Evolutionary conservation across 2,113 vertebrate genomes (phyloP).

Genomic region (Acanthisitta chloris): DNA sequence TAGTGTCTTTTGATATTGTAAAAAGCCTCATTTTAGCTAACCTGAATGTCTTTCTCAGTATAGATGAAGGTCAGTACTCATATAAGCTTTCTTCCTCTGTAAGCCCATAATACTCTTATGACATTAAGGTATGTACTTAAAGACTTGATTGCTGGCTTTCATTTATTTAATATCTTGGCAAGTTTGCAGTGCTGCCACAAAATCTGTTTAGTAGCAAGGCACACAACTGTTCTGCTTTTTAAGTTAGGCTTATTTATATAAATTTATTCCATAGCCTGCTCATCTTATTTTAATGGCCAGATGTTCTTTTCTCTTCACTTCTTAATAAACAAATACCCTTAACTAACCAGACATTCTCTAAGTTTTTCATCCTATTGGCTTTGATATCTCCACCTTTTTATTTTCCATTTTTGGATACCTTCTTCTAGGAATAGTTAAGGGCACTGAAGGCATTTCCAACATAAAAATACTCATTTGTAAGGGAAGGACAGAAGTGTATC

Average conservation of each 20-base stretch:
- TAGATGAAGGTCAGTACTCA: constrained; percentile 13
- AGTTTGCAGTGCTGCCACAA: constrained; percentile 28
- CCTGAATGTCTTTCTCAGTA: neutral
- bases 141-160: constrained; percentile 60
- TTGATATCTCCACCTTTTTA: neutral
- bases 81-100: neutral
- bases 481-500: neutral
- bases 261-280: constrained; percentile 53
- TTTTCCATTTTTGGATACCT: neutral
- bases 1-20: neutral
- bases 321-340: constrained; percentile 47
- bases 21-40: neutral
- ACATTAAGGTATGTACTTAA: constrained; percentile 58
- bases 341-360: constrained; percentile 11
- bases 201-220: constrained; percentile 57
- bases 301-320: constrained; percentile 58
- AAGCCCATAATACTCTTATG: constrained; percentile 43
- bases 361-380: neutral
- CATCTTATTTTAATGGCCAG: constrained; percentile 62
- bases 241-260: constrained; percentile 55
- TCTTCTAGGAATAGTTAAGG: neutral
- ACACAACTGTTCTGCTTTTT: constrained; percentile 55
- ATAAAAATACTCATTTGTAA: neutral
- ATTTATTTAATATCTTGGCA: constrained; percentile 59
- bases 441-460: neutral